A percentile compares a stretch with the other conserved stretches of the same genome.
Conservation (phyloP, 1,140 invertebrate genomes). For the Stenopsyche tienmushanensis region DNA sequence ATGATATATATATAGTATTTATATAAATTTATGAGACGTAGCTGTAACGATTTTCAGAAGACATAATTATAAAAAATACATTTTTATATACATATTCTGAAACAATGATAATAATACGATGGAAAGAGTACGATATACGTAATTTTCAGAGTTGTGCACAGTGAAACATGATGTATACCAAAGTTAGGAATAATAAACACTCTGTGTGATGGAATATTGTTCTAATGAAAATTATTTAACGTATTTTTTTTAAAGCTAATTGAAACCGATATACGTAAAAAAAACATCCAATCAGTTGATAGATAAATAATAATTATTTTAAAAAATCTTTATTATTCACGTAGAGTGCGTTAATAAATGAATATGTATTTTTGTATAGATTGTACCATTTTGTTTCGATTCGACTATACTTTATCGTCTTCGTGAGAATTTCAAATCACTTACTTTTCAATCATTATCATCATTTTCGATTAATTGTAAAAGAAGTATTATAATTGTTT, state of each 20-base stretch:
- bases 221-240: constrained; percentile 23
- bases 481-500: constrained; percentile 25
- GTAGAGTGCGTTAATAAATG: constrained; percentile 35
- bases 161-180: constrained; percentile 38
- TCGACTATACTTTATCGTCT: no score
- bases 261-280: constrained; percentile 57
- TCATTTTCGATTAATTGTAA: constrained; percentile 8
- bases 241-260: constrained; percentile 9
- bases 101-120: constrained; percentile 37
- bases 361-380: constrained; percentile 42
- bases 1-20: constrained; percentile 39
- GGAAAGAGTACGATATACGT: constrained; percentile 38
- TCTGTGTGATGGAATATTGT: constrained; percentile 36
- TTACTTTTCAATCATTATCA: constrained; percentile 9
- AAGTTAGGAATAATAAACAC: constrained; percentile 38
- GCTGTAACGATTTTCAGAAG: constrained; percentile 37
- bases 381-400: constrained; percentile 34
- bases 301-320: constrained; percentile 24
- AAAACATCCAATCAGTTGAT: constrained; percentile 47
- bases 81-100: constrained; percentile 42
- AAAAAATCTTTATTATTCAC: constrained; percentile 33
- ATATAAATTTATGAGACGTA: constrained; percentile 39
- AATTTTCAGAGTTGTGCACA: constrained; percentile 41
- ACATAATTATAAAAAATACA: constrained; percentile 33
- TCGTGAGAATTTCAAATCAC: constrained; percentile 1